phyloP scores from a whole-genome alignment of 1,140 invertebrate genomes.

The Littorina saxatilis region DNA sequence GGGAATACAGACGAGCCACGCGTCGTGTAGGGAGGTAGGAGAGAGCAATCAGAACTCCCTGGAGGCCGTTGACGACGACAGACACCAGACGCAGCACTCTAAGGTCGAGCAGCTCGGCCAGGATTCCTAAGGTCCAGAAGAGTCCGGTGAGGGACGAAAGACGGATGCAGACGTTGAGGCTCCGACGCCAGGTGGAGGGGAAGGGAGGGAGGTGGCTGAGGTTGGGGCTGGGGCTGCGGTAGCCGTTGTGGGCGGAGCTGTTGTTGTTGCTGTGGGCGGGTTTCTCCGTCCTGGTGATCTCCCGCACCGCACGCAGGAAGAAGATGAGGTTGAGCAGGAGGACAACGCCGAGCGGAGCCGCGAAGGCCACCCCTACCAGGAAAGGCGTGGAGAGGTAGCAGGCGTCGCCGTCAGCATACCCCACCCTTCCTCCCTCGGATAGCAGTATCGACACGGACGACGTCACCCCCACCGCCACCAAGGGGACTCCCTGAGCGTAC shows the following conservation, averaged over 20 bases:
- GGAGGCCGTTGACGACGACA: constrained; percentile 79
- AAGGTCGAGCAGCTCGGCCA: constrained; percentile 47
- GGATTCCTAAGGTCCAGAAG: constrained; percentile 53
- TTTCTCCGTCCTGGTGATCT: constrained; percentile 9
- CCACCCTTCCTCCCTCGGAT: constrained; percentile 18
- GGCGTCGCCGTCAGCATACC: constrained; percentile 37
- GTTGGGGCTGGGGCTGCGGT: background rate
- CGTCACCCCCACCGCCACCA: constrained; percentile 16
- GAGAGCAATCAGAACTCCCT: constrained; percentile 54
- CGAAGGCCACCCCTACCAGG: constrained; percentile 36
- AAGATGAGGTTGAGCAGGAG: constrained; percentile 45
- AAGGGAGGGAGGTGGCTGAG: background rate
- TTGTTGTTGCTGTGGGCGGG: background rate
- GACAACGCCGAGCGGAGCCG: constrained; percentile 30
- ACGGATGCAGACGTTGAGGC: constrained; percentile 53
- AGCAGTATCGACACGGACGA: background rate
- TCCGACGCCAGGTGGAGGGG: constrained; percentile 31
- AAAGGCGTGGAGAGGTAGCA: constrained; percentile 46
- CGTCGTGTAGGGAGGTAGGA: constrained; percentile 9
- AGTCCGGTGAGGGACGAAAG: constrained; percentile 55
- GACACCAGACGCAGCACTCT: constrained; percentile 77
- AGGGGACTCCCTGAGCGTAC: constrained; percentile 28
- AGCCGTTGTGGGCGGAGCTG: background rate
- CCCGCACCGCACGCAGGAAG: constrained; percentile 35
- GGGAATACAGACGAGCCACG: background rate